Percentiles rank a stretch among this genome's conserved stretches.
These are phyloP conservation scores for Auanema freiburgensis DNA, from an alignment of 2,888 invertebrate genomes.

Conservation along the genomic window DNA sequence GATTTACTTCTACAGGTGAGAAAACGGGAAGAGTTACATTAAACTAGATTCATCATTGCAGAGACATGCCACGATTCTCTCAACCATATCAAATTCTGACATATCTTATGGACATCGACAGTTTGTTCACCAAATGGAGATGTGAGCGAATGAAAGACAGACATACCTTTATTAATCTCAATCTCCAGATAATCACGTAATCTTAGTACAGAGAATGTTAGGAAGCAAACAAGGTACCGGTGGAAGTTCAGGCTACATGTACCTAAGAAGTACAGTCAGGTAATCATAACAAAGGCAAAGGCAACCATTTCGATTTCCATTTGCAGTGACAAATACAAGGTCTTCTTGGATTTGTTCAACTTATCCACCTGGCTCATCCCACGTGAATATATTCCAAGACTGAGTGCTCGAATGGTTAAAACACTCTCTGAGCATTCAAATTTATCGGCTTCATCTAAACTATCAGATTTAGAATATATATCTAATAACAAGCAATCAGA, in stretches of 20 bases:
- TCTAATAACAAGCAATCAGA: too few relatives aligned
- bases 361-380: slow-evolving; percentile 93
- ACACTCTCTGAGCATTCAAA: slow-evolving; percentile 58
- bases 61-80: slow-evolving; percentile 91
- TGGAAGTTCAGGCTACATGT: slow-evolving; percentile 96
- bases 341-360: slow-evolving; percentile 95
- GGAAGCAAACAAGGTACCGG: slow-evolving; percentile 96
- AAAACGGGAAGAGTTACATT: neutral
- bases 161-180: neutral
- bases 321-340: slow-evolving; percentile 94
- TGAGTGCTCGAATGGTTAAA: slow-evolving; percentile 77
- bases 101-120: slow-evolving; percentile 95
- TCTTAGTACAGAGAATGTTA: slow-evolving; percentile 98
- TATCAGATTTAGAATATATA: too few relatives aligned
- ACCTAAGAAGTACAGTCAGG: slow-evolving; percentile 92
- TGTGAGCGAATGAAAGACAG: slow-evolving; percentile 73
- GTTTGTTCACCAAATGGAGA: slow-evolving; percentile 96
- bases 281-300: slow-evolving; percentile 64
- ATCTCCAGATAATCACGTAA: slow-evolving; percentile 87
- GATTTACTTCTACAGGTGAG: slow-evolving; percentile 85
- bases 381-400: slow-evolving; percentile 83
- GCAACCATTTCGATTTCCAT: neutral
- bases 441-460: slow-evolving; percentile 17
- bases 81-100: slow-evolving; percentile 94
- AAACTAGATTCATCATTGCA: slow-evolving; percentile 8